phyloP scores from a whole-genome alignment of 2,797 vertebrate genomes.

The Typhlichthys eigenmanni region DNA sequence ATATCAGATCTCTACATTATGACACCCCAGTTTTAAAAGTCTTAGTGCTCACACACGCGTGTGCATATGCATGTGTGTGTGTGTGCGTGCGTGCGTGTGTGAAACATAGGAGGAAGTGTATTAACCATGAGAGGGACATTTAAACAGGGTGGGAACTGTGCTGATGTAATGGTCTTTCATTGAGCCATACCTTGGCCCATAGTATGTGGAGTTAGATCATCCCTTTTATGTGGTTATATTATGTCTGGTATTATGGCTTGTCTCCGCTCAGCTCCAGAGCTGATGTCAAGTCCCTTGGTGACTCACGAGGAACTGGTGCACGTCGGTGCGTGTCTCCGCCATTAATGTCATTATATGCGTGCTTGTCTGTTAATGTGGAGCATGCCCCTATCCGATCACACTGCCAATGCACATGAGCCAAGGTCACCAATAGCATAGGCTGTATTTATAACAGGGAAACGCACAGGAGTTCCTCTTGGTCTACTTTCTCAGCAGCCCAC shows the following conservation, averaged over 20 bases:
- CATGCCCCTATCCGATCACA: neutral
- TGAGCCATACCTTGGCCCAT: slow-evolving; percentile 41
- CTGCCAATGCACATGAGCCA: slow-evolving; percentile 27
- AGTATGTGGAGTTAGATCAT: slow-evolving; percentile 52
- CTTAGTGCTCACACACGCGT: slow-evolving; percentile 19
- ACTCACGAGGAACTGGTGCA: slow-evolving; percentile 2
- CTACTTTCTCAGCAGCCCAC: slow-evolving; percentile 62
- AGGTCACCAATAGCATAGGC: slow-evolving; percentile 21
- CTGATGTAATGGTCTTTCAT: slow-evolving; percentile 56
- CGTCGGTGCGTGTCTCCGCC: neutral
- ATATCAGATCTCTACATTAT: slow-evolving; percentile 48
- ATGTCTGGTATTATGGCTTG: slow-evolving; percentile 30
- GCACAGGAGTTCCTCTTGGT: slow-evolving; percentile 51
- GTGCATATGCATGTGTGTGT: slow-evolving; percentile 8
- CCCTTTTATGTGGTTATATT: slow-evolving; percentile 33
- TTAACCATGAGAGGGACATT: slow-evolving; percentile 36
- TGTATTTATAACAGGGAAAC: slow-evolving; percentile 44
- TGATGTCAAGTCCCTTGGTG: slow-evolving; percentile 12
- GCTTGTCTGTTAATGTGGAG: neutral
- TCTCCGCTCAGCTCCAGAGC: slow-evolving; percentile 11
- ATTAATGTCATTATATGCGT: neutral
- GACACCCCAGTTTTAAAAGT: slow-evolving; percentile 4
- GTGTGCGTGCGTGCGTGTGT: slow-evolving; percentile 27
- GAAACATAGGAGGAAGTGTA: slow-evolving; percentile 21
- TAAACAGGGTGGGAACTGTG: slow-evolving; percentile 27